Base-by-base conservation (phyloP, 2,888 invertebrate species). In the Sthenelais limicola region DNA sequence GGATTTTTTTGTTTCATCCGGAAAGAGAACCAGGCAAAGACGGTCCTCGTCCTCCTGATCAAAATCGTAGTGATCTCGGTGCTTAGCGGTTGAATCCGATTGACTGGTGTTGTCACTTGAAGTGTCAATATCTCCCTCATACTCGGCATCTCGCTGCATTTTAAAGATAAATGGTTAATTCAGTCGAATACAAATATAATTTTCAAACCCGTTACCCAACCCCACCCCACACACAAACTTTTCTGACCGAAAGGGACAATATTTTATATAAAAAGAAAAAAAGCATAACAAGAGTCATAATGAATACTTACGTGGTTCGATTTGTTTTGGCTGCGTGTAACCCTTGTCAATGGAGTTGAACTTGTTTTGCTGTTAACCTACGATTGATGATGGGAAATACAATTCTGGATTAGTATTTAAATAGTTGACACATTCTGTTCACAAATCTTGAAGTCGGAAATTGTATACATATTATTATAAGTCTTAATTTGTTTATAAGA, bases 51-150 rank as follows among this genome's bases (percentile, higher is more conserved):
- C 26, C 9, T 35, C 21, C 24, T 62, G n/a, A 28, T 62, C 38
- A 38, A 62, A 62, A 43, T 62, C 62, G 24, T 62, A 62, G 12
- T 38, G 18, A 21, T 62, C 62, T 21, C n/a, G n/a, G n/a, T n/a
- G n/a, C n/a, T n/a, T n/a, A n/a, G 62, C 43, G 21, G 62, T 33
- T 21, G n/a, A n/a, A 21, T 56, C 62, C 4, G 62, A 62, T 1
- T 35, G 15, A 15, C 24, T 62, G 26, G 35, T 35, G 1, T 35
- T 62, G 24, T 28, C 38, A 5, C 26, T 24, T 9, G 21, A 38
- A 26, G 38, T 62, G 21, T 62, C 62, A 35, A 62, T 21, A 24
- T 62, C 62, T n/a, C 21, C 62, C 26, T 62, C 62, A 62, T 62
- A 62, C 26, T 35, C 62, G 1, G 24, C 18, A 3, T 62, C 62